phyloP scores from a whole-genome alignment of 2,797 vertebrate genomes.

The Enteromius radiatus region DNA sequence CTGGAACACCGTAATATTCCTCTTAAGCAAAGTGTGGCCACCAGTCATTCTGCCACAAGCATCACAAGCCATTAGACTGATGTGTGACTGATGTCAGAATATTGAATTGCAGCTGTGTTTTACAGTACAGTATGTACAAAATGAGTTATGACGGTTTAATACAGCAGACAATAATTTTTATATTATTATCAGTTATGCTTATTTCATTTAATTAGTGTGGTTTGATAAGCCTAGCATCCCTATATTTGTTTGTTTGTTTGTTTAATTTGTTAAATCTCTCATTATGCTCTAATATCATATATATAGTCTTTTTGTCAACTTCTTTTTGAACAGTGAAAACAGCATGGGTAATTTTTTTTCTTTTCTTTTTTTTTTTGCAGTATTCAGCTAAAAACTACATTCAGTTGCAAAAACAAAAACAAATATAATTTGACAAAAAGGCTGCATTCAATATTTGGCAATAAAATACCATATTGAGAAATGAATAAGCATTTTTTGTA shows the following conservation, averaged over 20 bases:
- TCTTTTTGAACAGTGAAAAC: not conserved
- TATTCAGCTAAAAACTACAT: not conserved
- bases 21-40: constrained; percentile 22
- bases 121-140: not conserved
- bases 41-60: constrained; percentile 9
- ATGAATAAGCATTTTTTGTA: not conserved
- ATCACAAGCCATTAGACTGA: not conserved
- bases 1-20: not conserved
- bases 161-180: not conserved
- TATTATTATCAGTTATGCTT: not conserved
- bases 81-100: constrained; percentile 7
- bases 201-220: not conserved
- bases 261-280: too few relatives aligned
- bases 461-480: not conserved
- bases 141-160: not conserved
- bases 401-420: not conserved
- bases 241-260: not conserved
- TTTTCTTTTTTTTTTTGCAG: not conserved
- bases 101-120: not conserved
- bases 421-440: not conserved
- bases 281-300: not conserved
- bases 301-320: not conserved
- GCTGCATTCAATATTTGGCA: not conserved
- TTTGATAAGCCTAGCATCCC: not conserved
- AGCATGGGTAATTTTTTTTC: not conserved